These are phyloP conservation scores for Rotaria sp. DNA, from an alignment of 2,888 invertebrate species.

Conservation along the genomic window DNA sequence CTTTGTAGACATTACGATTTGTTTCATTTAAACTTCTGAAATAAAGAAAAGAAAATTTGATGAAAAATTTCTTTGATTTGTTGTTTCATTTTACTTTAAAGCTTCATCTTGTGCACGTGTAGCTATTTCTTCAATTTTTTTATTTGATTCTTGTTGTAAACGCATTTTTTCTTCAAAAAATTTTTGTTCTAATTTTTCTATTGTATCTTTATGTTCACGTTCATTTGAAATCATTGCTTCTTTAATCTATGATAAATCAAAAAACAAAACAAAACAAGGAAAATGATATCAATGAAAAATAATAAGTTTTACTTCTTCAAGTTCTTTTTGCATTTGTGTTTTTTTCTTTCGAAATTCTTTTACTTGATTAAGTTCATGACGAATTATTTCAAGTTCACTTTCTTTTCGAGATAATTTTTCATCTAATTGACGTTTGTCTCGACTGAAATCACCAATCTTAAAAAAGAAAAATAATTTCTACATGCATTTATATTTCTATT, in stretches of 20 bases:
- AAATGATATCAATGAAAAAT: too few relatives aligned
- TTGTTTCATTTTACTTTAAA: constrained; percentile 48
- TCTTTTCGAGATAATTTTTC: constrained; percentile 49
- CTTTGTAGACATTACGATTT: constrained; percentile 55
- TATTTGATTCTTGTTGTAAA: constrained; percentile 54
- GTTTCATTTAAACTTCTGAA: constrained; percentile 52
- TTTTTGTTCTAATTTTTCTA: constrained; percentile 53
- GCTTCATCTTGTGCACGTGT: constrained; percentile 55
- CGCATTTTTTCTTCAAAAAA: constrained; percentile 57
- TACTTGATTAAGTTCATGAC: constrained; percentile 53
- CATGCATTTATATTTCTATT: background rate
- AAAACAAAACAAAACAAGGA: background rate
- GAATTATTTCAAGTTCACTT: constrained; percentile 51
- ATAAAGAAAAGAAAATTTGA: constrained; percentile 3
- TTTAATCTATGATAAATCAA: constrained; percentile 48
- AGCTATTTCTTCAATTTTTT: constrained; percentile 54
- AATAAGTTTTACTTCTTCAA: constrained; percentile 50
- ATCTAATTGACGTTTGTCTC: constrained; percentile 51
- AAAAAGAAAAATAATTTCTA: background rate
- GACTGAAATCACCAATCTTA: constrained; percentile 49
- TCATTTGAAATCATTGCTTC: constrained; percentile 52
- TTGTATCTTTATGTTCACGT: constrained; percentile 51
- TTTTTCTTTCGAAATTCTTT: constrained; percentile 53
- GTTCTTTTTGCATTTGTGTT: constrained; percentile 53
- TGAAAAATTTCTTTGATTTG: background rate